Percentiles rank a stretch among this genome's conserved stretches.
These are phyloP conservation scores for Hirundo rustica DNA, from an alignment of 2,797 vertebrate genomes.

Conservation along the genomic window DNA sequence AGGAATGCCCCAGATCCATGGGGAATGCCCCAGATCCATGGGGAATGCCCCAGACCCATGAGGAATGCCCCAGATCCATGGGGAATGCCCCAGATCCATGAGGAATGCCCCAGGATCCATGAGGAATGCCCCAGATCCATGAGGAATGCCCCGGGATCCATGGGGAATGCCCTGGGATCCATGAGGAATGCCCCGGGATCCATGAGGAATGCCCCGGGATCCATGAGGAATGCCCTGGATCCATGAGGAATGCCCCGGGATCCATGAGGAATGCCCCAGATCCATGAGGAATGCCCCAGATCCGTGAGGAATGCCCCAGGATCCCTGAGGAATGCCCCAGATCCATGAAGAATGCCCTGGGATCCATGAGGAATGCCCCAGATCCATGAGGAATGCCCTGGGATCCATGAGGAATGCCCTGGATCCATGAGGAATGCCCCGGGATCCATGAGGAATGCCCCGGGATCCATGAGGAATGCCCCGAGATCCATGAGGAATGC, in stretches of 20 bases:
- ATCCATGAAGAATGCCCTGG: too few species aligned
- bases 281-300: not conserved
- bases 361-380: not conserved
- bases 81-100: not conserved
- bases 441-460: not conserved
- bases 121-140: not conserved
- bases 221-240: not conserved
- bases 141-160: not conserved
- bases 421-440: not conserved
- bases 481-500: fast-evolving
- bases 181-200: fast-evolving
- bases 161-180: not conserved
- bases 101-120: too few species aligned
- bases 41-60: not conserved
- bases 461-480: not conserved
- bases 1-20: not conserved
- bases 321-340: not conserved
- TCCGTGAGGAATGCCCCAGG: not conserved
- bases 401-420: not conserved
- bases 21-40: not conserved
- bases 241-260: not conserved
- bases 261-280: not conserved
- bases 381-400: not conserved
- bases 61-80: not conserved
- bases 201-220: not conserved